Percentiles rank a stretch among this genome's conserved stretches.
These are phyloP conservation scores for Seriola aureovittata DNA, from an alignment of 2,113 vertebrate genomes.

Conservation along the genomic window DNA sequence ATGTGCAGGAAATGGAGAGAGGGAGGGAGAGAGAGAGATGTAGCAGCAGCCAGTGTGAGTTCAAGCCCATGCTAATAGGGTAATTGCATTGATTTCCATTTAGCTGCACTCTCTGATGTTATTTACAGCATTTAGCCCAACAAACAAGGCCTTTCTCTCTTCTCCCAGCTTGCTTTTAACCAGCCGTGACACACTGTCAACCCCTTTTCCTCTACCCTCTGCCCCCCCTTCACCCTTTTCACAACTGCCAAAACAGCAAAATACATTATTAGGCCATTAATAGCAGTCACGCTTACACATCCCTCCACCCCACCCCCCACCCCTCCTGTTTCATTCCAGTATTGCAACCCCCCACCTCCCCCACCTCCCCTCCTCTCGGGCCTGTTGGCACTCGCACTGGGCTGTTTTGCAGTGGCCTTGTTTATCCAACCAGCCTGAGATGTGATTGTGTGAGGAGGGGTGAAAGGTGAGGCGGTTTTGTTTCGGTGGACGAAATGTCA, in stretches of 20 bases:
- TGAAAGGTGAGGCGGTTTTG: conserved; percentile 31
- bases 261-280: conserved; percentile 78
- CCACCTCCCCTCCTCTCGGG: conserved; percentile 24
- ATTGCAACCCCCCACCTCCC: conserved; percentile 40
- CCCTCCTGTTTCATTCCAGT: conserved; percentile 58
- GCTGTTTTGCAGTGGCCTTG: conserved; percentile 71
- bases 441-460: conserved; percentile 33
- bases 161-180: conserved; percentile 77
- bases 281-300: conserved; percentile 65
- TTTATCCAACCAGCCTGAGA: conserved; percentile 64
- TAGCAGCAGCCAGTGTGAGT: conserved; percentile 67
- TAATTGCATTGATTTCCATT: conserved; percentile 90
- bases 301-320: conserved; percentile 23
- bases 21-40: conserved; percentile 36
- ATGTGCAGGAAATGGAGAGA: conserved; percentile 37
- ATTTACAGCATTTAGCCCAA: conserved; percentile 86
- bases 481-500: conserved; percentile 52
- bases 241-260: conserved; percentile 75
- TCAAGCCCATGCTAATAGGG: conserved; percentile 85
- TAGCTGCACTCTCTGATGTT: conserved; percentile 86
- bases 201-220: conserved; percentile 56
- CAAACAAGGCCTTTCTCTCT: conserved; percentile 76
- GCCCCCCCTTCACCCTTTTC: conserved; percentile 58
- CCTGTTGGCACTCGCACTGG: conserved; percentile 69
- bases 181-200: conserved; percentile 74